These are phyloP conservation scores for Cheirogaleus major DNA, from an alignment of 2,797 vertebrate species.

Conservation along the genomic window DNA sequence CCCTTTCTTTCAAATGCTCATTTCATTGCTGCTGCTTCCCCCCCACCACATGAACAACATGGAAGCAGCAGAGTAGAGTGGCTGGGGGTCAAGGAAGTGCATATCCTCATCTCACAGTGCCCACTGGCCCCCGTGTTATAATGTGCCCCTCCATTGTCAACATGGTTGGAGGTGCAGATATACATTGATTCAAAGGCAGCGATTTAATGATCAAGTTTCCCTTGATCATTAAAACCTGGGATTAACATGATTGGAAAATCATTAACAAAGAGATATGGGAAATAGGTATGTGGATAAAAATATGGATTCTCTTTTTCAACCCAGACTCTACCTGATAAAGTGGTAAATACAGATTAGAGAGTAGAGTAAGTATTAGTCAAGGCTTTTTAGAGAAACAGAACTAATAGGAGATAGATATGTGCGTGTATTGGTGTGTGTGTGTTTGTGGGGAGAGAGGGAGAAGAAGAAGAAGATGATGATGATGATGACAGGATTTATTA, in stretches of 20 bases:
- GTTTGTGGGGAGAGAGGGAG: background rate
- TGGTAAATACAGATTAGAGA: background rate
- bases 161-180: background rate
- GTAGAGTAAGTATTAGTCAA: background rate
- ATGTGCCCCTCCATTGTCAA: background rate
- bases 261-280: background rate
- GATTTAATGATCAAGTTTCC: background rate
- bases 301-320: background rate
- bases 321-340: background rate
- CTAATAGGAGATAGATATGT: background rate
- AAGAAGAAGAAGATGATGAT: rapidly evolving
- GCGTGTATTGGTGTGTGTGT: background rate
- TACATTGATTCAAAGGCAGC: background rate
- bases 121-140: background rate
- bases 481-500: background rate
- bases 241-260: background rate
- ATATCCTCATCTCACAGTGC: too few species aligned
- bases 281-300: background rate
- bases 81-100: background rate
- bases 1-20: background rate
- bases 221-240: background rate
- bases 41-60: background rate
- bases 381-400: background rate
- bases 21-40: background rate
- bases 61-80: background rate